Base-by-base conservation (phyloP, 1,140 invertebrate species). In the Cydia amplana region DNA sequence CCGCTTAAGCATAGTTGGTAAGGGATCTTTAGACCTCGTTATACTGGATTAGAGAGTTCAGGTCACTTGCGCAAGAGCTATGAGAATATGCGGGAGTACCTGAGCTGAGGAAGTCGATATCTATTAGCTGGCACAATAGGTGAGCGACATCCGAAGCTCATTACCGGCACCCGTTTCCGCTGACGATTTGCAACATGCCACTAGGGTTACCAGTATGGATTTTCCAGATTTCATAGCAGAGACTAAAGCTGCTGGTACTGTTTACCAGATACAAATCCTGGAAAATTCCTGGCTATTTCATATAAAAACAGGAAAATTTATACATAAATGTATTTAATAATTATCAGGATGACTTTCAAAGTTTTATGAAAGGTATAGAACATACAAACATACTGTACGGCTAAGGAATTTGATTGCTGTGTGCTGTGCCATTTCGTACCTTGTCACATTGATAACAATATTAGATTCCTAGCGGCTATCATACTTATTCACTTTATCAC, bases 71-170 rank as follows among this genome's bases (percentile, higher is more conserved):
- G 9, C 20, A 60, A 23, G 20, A 20, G 55, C 20, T 4, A 23
- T 60, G 55, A 10, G 20, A 60, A 23, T 12, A 23, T 9, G n/a
- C 55, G 55, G 55, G 3, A 86, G 83, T 86, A 85, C 82, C 83
- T 87, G 81, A 85, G 87, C 85, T 87, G 85, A 91, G 91, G 91
- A 92, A 92, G 91, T 91, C 88, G 81, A 91, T 91, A 92, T 90
- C 88, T 92, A 92, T 92, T 91, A 88, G 90, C 87, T 84, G 77
- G 86, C 90, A 92, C 91, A 92, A 92, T 92, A 92, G 91, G 84
- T 89, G 88, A 91, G 88, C 89, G 91, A 91, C 88, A 91, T 92
- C 91, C 91, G 91, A 92, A 91, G 88, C 91, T 91, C 91, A 89
- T 92, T 92, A 92, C 88, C 87, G 89, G 80, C 81, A 82, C 84